These are phyloP conservation scores for Coracopsis vasa DNA, from an alignment of 2,113 vertebrate genomes.

Conservation along the genomic window DNA sequence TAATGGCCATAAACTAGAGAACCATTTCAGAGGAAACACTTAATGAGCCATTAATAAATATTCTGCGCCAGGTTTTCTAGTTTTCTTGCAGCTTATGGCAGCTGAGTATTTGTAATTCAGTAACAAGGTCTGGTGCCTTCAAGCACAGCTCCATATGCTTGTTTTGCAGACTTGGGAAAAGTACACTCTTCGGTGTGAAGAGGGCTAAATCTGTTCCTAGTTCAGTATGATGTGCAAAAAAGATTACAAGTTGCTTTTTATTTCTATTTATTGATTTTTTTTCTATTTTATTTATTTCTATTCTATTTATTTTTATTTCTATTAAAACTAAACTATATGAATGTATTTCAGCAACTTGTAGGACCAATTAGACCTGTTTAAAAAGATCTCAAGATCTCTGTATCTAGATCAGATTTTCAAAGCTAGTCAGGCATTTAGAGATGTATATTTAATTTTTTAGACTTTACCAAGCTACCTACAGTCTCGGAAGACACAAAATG, in stretches of 20 bases:
- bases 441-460: neutral
- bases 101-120: neutral
- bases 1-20: neutral
- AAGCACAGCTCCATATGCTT: neutral
- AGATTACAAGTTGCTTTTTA: neutral
- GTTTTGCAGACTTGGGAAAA: neutral
- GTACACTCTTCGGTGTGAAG: rapidly evolving
- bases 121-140: neutral
- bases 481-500: neutral
- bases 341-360: neutral
- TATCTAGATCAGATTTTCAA: neutral
- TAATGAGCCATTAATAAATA: neutral
- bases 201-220: neutral
- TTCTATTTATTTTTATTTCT: neutral
- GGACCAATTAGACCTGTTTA: neutral
- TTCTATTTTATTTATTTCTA: no score
- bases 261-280: no score
- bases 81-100: neutral
- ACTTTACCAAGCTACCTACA: neutral
- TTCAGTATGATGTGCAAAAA: neutral
- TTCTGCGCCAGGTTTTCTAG: neutral
- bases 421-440: neutral
- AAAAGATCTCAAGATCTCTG: neutral
- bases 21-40: neutral
- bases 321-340: neutral